Conservation (phyloP, 2,797 vertebrate species). For the Trematomus bernacchii region DNA sequence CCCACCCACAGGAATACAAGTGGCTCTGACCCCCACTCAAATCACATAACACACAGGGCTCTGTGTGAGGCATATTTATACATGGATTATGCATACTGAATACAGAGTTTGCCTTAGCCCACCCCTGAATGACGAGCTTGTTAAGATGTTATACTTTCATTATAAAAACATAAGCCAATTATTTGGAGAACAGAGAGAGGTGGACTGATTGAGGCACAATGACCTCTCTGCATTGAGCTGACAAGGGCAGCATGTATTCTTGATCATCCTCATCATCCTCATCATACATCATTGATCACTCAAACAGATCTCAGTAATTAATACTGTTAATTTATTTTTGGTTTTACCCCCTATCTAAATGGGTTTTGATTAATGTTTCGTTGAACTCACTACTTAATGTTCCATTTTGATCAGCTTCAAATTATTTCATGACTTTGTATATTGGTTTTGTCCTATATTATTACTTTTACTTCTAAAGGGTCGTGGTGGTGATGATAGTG, state of each 20-base stretch:
- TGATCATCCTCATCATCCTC: constrained; percentile 51
- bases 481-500: background rate
- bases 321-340: background rate
- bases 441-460: background rate
- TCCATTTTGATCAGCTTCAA: background rate
- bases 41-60: constrained; percentile 78
- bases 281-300: constrained; percentile 40
- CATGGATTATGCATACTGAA: constrained; percentile 79
- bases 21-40: constrained; percentile 83
- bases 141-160: constrained; percentile 77
- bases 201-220: constrained; percentile 55
- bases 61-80: constrained; percentile 76
- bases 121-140: constrained; percentile 58
- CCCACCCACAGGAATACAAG: constrained; percentile 90
- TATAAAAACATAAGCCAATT: constrained; percentile 72
- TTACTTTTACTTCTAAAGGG: background rate
- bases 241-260: constrained; percentile 46
- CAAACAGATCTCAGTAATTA: too few relatives aligned
- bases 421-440: background rate
- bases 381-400: background rate
- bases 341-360: background rate
- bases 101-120: constrained; percentile 68
- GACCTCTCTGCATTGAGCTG: constrained; percentile 43
- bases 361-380: background rate
- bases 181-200: constrained; percentile 59